Conservation (phyloP, 2,888 invertebrate species). For the Argyresthia albistria region DNA sequence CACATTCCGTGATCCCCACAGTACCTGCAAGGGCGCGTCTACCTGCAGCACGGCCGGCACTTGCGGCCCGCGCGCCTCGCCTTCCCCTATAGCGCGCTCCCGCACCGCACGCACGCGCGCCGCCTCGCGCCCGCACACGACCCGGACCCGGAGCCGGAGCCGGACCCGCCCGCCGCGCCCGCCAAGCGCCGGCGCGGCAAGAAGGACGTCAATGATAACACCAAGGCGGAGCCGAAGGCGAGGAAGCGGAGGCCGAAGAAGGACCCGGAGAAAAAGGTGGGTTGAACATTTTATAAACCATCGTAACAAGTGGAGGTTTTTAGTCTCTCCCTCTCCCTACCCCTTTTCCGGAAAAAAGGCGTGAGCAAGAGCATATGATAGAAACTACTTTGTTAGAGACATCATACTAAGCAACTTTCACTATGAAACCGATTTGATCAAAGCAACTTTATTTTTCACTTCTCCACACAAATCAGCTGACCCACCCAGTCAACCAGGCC, state of each 20-base stretch:
- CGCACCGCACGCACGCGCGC: conserved; percentile 50
- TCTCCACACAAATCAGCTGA: too few species aligned
- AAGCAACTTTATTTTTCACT: too few species aligned
- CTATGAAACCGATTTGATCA: too few species aligned
- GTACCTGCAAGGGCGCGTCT: conserved; percentile 85
- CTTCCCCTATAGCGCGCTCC: conserved; percentile 57
- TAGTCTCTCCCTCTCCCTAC: too few species aligned
- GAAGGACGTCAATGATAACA: conserved; percentile 58
- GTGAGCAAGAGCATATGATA: conserved; percentile 21
- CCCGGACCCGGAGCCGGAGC: conserved; percentile 39
- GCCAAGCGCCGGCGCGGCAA: conserved; percentile 10
- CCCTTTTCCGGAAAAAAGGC: conserved; percentile 32
- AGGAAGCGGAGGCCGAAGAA: conserved; percentile 12
- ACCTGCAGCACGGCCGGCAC: conserved; percentile 79
- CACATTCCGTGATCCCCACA: conserved; percentile 33
- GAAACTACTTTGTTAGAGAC: too few species aligned
- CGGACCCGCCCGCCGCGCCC: conserved; percentile 39
- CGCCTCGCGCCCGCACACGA: conserved; percentile 44
- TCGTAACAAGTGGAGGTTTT: too few species aligned
- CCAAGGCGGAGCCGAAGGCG: conserved; percentile 37
- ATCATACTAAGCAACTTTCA: too few species aligned
- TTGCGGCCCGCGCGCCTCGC: conserved; percentile 77
- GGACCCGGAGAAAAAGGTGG: conserved; percentile 22
- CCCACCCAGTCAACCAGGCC: too few species aligned
- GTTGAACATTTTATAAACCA: too few species aligned